Conservation (phyloP, 2,888 invertebrate genomes). For the Folsomia manolachei region DNA sequence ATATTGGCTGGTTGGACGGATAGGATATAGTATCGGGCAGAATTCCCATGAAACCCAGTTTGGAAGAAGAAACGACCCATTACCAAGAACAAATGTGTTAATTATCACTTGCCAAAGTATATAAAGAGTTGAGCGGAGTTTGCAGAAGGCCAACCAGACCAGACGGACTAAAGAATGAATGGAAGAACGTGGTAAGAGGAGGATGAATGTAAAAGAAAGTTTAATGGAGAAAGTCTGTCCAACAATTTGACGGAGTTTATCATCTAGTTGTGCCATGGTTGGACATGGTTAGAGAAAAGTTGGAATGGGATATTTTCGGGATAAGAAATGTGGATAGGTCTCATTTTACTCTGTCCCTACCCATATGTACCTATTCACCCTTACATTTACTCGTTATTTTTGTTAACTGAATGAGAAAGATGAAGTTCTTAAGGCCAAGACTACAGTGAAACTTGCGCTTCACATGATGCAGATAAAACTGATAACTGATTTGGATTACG, state of each 20-base stretch:
- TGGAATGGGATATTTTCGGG: no score
- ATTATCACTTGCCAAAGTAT: not conserved
- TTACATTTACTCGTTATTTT: not conserved
- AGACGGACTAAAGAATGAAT: not conserved
- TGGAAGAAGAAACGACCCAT: not conserved
- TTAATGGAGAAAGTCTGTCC: not conserved
- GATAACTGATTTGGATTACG: no score
- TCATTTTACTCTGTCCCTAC: no score
- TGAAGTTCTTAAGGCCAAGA: not conserved
- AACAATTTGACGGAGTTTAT: not conserved
- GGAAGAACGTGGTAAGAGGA: not conserved
- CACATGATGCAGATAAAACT: no score
- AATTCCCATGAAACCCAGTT: not conserved
- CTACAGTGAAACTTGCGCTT: not conserved
- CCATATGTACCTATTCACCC: no score
- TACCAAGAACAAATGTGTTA: not conserved
- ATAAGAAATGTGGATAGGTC: no score
- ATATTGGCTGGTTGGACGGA: no score
- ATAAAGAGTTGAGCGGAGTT: not conserved
- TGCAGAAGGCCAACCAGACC: not conserved
- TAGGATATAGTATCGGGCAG: no score
- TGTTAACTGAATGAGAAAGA: not conserved
- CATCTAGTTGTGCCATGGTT: no score
- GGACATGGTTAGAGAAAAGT: no score
- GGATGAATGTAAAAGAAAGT: not conserved